Evolutionary conservation across 1,140 invertebrate species (phyloP).

Genomic region (Melipona quadrifasciata): DNA sequence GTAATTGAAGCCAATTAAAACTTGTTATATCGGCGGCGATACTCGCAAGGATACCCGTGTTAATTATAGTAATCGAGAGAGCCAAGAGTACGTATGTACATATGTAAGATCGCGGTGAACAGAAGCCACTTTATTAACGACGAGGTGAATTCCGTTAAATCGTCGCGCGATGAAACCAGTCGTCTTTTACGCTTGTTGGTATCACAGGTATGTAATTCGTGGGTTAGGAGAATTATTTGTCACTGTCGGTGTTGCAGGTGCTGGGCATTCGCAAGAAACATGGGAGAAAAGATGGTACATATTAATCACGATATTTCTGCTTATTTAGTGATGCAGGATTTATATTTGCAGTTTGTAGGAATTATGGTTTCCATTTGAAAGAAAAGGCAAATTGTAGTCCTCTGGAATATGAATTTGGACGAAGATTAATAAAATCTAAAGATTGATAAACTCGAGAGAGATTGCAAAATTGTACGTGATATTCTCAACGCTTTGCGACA

Average conservation of each 20-base stretch:
- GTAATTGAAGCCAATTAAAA: conserved; percentile 15
- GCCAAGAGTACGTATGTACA: not conserved
- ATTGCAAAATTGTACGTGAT: too few species aligned
- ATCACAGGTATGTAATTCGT: not conserved
- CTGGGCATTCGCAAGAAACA: not conserved
- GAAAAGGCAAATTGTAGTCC: too few species aligned
- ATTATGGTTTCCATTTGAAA: too few species aligned
- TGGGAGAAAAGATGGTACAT: not conserved
- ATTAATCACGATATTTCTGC: not conserved
- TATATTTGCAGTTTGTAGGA: not conserved
- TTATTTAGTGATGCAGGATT: not conserved
- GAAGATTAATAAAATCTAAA: too few species aligned
- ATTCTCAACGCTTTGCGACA: too few species aligned
- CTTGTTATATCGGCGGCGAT: not conserved
- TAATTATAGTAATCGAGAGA: conserved; percentile 22
- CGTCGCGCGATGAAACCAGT: not conserved
- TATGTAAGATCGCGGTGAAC: not conserved
- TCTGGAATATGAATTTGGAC: too few species aligned
- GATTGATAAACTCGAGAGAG: too few species aligned
- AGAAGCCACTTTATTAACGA: conserved; percentile 2
- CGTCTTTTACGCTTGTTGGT: not conserved
- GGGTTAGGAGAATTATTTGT: not conserved
- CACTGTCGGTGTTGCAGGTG: not conserved
- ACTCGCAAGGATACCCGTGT: not conserved
- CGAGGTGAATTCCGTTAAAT: conserved; percentile 6